Base-by-base conservation (phyloP, 1,140 invertebrate species). In the Drosophila bifasciata region DNA sequence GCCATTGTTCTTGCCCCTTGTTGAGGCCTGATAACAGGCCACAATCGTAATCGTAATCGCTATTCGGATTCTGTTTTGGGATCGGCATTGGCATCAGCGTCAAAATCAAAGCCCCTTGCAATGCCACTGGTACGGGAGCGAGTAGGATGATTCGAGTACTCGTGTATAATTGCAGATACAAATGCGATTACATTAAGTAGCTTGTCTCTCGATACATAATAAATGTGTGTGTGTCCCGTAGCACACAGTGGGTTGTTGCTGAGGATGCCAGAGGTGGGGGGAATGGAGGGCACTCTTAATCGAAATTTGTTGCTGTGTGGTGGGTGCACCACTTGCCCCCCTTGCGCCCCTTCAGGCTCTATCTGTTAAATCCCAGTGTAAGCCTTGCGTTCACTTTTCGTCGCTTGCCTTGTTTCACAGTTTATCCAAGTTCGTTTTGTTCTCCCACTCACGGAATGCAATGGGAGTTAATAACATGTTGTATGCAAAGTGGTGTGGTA, bases 101-200 rank as follows among this genome's bases (percentile, higher is more conserved):
- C 58, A 41, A 36, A 61, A 57, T 44, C 51, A 73, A 73, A 56
- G 39, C 62, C 80, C 60, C 68, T 74, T 69, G 52, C 58, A 32
- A 43, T 72, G 46, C 48, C 32, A 1, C 32, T 28, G 25, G 25
- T 3, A 36, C 32, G 11, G 5, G 32, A 1, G 5, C 32, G 32
- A 36, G 32, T 1, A 13, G 8, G 28, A 32, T 32, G 6, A 32
- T 32, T 11, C 32, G 32, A 43, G 43, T 32, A 61, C 60, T 57
- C 57, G 61, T 60, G 77, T 85, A 36, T 36, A 81, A 85, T 88
- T 86, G 77, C 56, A 62, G 43, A 69, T 74, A 81, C 78, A 88
- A 78, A 86, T 88, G 81, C 77, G 83, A 86, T 86, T 88, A 86
- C 68, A 81, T 76, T 86, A 88, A 88, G 81, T 66, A 75, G 60